Base-by-base conservation (phyloP, 2,113 vertebrate species). In the Pomatorhinus ruficollis region DNA sequence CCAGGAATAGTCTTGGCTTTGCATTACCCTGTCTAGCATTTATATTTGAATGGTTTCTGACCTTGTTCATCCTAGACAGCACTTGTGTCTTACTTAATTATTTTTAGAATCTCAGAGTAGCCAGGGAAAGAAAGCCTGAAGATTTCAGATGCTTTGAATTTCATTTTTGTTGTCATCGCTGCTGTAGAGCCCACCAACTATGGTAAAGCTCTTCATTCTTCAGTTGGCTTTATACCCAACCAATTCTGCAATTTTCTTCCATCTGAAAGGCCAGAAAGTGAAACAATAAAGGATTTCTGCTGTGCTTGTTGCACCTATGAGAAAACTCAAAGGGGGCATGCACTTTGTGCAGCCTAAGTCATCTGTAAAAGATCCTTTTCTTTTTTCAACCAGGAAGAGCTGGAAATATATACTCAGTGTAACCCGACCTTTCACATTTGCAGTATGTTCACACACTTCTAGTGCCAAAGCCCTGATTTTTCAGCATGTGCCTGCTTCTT, bases 21-120 rank as follows among this genome's bases (percentile, higher is more conserved):
- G 33, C 37, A 56, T 88, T 86, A 81, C 47, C 44, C 90, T 71
- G 80, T 77, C 92, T 88, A 66, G 49, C 35, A 75, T 93, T 91
- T 77, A 21, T 90, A 18, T 91, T 80, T 96, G 75, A 75, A 52
- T 56, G 50, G 7, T 86, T 92, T 90, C 44, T 93, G 95, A 97
- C 90, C 90, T 83, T 86, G 37, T 82, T 95, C 93, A 83, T 97
- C 88, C 39, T 83, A 80, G 68, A 83, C 88, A 78, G 79, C 25
- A 16, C 47, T 95, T 56, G 25, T 90, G 90, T 94, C 92, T 90
- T 74, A 64, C 83, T 88, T 83, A 91, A 96, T 95, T 91, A 96
- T 53, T 94, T 88, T 47, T 83, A 74, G 91, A 87, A 87, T 65
- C 69, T 50, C 57, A 64, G 66, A 85, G 35, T n/a, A 86, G 30